Evolutionary conservation across 2,113 vertebrate species (phyloP).

Genomic region (Mobula birostris): DNA sequence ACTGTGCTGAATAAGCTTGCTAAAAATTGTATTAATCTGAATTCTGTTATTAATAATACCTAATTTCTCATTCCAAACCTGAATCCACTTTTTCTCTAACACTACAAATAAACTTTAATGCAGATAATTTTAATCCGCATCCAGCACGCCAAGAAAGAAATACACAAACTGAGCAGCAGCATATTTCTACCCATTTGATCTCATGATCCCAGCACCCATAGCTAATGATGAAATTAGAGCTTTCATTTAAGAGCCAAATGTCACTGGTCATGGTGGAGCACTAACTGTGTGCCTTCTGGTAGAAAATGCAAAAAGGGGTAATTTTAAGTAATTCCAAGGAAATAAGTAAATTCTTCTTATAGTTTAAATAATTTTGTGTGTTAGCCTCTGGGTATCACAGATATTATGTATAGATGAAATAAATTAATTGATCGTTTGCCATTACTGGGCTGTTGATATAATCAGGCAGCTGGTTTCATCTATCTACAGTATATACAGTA

Average conservation of each 20-base stretch:
- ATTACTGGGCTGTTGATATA: neutral
- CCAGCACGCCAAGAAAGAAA: neutral
- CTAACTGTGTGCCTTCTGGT: neutral
- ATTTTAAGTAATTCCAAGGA: neutral
- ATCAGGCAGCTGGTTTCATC: neutral
- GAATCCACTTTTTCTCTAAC: neutral
- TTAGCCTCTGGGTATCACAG: neutral
- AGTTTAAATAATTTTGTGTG: neutral
- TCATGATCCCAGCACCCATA: neutral
- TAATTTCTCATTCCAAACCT: neutral
- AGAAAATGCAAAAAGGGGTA: neutral
- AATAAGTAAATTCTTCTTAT: neutral
- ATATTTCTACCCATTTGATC: neutral
- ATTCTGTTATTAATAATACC: neutral
- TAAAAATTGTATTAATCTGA: neutral
- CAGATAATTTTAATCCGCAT: neutral
- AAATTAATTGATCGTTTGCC: neutral
- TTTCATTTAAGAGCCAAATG: neutral
- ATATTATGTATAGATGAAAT: neutral
- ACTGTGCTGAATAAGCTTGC: neutral
- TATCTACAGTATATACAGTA: neutral
- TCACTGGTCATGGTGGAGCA: neutral
- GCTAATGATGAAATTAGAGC: neutral
- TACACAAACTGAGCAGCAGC: neutral
- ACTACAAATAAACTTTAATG: neutral